phyloP scores from a whole-genome alignment of 2,888 invertebrate species.

The Cordilura impudica region DNA sequence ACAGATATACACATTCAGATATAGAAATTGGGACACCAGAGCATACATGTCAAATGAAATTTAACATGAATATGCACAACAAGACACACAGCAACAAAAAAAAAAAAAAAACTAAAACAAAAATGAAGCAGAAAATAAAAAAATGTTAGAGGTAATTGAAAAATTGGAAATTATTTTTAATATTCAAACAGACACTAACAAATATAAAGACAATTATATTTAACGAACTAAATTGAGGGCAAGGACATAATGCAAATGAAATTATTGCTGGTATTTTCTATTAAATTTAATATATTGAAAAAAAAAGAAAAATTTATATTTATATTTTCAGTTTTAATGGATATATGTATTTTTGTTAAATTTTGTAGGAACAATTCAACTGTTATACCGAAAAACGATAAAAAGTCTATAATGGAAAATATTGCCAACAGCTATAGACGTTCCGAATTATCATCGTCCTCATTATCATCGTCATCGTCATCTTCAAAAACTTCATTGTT shows the following conservation, averaged over 20 bases:
- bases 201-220: background rate
- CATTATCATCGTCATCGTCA: slow-evolving; percentile 71
- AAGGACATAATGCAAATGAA: background rate
- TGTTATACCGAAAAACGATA: slow-evolving; percentile 80
- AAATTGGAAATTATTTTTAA: slow-evolving; percentile 55
- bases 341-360: background rate
- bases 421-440: slow-evolving; percentile 83
- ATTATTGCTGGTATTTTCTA: background rate
- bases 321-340: background rate
- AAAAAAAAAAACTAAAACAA: background rate
- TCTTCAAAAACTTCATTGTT: slow-evolving; percentile 70
- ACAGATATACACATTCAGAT: background rate
- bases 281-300: background rate
- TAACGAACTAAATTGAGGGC: slow-evolving; percentile 3
- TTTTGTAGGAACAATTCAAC: slow-evolving; percentile 70
- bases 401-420: slow-evolving; percentile 85
- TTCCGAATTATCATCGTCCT: slow-evolving; percentile 72
- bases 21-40: no score
- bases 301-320: background rate
- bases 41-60: slow-evolving; percentile 55
- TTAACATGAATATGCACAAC: slow-evolving; percentile 50
- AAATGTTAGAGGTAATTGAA: slow-evolving; percentile 50
- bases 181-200: slow-evolving; percentile 22
- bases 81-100: slow-evolving; percentile 1
- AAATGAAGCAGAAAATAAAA: slow-evolving; percentile 1